A percentile compares a stretch with the other conserved stretches of the same genome.
Evolutionary conservation across 2,113 vertebrate genomes (phyloP).

Genomic region (Lepus americanus): DNA sequence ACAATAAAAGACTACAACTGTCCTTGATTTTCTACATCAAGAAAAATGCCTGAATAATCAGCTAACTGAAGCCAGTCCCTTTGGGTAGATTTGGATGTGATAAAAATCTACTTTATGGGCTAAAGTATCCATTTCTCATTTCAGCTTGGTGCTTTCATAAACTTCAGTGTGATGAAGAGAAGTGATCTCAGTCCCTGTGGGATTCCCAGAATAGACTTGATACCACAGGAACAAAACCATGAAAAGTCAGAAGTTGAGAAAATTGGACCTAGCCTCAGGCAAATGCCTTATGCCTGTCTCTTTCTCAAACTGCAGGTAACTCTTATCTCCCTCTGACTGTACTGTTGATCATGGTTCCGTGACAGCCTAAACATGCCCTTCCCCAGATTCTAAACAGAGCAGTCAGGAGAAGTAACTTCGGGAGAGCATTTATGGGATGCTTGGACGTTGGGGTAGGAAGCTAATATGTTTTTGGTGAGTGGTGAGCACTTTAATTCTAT

Average conservation of each 20-base stretch:
- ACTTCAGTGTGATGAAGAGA: neutral
- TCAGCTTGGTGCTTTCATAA: conserved; percentile 6
- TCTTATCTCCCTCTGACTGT: neutral
- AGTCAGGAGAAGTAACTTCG: neutral
- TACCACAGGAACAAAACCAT: conserved; percentile 32
- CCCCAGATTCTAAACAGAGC: neutral
- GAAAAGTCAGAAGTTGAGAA: conserved; percentile 15
- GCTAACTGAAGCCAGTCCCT: neutral
- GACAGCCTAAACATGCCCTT: neutral
- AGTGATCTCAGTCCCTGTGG: neutral
- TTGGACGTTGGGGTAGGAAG: neutral
- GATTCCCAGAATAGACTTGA: conserved; percentile 65
- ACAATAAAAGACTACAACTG: neutral
- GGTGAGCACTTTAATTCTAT: neutral
- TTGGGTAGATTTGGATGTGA: neutral
- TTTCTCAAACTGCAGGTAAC: neutral
- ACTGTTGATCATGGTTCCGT: neutral
- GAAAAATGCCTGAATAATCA: conserved; percentile 63
- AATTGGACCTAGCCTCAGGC: neutral
- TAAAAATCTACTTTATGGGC: neutral
- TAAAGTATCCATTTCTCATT: neutral
- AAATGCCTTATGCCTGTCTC: neutral
- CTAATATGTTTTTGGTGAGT: neutral
- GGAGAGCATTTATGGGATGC: neutral
- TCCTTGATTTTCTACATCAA: conserved; percentile 26